Evolutionary conservation across 92 coral and sea anemone genomes (phyloP).

Genomic region (Palythoa heliodiscus): DNA sequence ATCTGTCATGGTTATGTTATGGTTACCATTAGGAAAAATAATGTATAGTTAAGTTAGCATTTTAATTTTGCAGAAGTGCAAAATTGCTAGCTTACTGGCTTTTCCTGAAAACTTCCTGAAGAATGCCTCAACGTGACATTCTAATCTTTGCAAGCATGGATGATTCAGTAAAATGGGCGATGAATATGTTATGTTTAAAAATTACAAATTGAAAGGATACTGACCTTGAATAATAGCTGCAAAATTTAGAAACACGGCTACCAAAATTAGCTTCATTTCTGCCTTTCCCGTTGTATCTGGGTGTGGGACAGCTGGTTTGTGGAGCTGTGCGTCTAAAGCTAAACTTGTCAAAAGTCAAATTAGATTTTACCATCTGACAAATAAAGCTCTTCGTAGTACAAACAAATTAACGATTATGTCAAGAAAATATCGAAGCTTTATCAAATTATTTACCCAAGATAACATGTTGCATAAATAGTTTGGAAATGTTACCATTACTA

Average conservation of each 20-base stretch:
- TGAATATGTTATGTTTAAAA: too few species aligned
- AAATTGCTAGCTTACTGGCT: too few species aligned
- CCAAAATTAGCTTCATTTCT: constrained; percentile 28
- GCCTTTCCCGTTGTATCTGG: not conserved
- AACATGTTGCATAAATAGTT: constrained; percentile 2
- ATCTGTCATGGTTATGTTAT: too few species aligned
- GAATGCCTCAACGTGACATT: too few species aligned
- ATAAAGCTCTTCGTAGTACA: constrained; percentile 5
- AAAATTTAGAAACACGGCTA: not conserved
- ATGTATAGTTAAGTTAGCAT: too few species aligned
- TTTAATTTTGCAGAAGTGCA: too few species aligned
- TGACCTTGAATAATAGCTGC: constrained; percentile 8
- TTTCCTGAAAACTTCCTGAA: too few species aligned
- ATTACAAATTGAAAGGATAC: not conserved
- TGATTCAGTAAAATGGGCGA: too few species aligned
- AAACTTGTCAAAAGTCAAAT: not conserved
- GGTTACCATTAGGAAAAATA: too few species aligned
- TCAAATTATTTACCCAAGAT: constrained; percentile 2
- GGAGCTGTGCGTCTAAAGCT: not conserved
- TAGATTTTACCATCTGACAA: constrained; percentile 6
- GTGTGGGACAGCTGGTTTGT: constrained; percentile 8
- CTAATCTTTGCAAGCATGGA: too few species aligned
- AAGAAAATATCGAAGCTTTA: constrained; percentile 13
- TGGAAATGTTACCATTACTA: not conserved
- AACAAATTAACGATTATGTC: constrained; percentile 23